A percentile compares a stretch with the other conserved stretches of the same genome.
These are phyloP conservation scores for Liolophura sinensis DNA, from an alignment of 1,140 invertebrate species.

Conservation along the genomic window DNA sequence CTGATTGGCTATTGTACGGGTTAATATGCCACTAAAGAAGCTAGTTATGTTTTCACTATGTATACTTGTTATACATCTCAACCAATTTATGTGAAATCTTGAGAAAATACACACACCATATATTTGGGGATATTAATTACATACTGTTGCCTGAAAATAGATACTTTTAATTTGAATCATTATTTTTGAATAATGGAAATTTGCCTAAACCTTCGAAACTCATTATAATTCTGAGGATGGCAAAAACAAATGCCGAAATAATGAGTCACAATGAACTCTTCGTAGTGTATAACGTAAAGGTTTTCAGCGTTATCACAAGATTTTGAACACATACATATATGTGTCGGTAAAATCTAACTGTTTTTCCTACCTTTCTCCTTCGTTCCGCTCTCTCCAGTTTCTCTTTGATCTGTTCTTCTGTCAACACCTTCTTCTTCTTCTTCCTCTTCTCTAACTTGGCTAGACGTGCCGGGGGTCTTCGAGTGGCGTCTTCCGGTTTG, in stretches of 20 bases:
- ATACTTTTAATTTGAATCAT: not conserved
- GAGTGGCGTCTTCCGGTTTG: not conserved
- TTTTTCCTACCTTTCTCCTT: slow-evolving; percentile 38
- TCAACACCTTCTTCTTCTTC: slow-evolving; percentile 38
- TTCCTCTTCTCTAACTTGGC: slow-evolving; percentile 37
- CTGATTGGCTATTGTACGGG: too few species aligned
- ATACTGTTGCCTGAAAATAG: not conserved
- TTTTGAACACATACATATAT: not conserved
- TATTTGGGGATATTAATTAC: not conserved
- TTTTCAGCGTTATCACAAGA: too few species aligned
- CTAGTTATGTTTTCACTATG: too few species aligned
- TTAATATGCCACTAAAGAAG: slow-evolving; percentile 4
- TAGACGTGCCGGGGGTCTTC: slow-evolving; percentile 32
- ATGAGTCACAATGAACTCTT: too few species aligned
- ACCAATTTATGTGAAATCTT: too few species aligned
- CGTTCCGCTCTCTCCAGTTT: slow-evolving; percentile 44
- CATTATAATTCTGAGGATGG: too few species aligned
- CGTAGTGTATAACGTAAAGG: too few species aligned
- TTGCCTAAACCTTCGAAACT: not conserved
- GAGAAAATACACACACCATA: not conserved
- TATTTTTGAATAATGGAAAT: not conserved
- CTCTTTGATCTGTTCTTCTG: slow-evolving; percentile 43
- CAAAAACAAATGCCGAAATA: too few species aligned
- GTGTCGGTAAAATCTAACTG: not conserved
- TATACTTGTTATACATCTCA: too few species aligned